Conservation (phyloP, 2,113 vertebrate species). For the Hyperoodon ampullatus region DNA sequence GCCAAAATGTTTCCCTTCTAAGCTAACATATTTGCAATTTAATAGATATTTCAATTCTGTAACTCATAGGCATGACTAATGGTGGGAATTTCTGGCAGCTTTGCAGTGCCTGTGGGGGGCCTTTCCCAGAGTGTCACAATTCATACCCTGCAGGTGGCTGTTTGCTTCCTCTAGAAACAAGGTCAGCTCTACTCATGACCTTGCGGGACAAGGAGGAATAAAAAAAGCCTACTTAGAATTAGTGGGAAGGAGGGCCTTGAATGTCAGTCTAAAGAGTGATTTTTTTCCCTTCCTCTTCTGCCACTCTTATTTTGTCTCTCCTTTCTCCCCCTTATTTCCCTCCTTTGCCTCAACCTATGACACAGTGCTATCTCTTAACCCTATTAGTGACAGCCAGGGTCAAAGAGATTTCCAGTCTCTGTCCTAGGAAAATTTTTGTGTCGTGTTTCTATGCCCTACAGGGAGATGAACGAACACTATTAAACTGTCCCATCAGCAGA, state of each 20-base stretch:
- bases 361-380: constrained; percentile 30
- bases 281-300: background rate
- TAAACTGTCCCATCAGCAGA: constrained; percentile 47
- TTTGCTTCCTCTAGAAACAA: constrained; percentile 53
- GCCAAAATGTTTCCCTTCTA: constrained; percentile 40
- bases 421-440: constrained; percentile 31
- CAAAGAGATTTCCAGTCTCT: constrained; percentile 21
- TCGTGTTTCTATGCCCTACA: constrained; percentile 30
- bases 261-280: background rate
- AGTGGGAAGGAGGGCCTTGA: background rate
- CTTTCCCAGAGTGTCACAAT: constrained; percentile 57
- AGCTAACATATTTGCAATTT: constrained; percentile 59
- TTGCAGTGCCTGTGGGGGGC: background rate
- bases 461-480: background rate
- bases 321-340: background rate
- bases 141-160: constrained; percentile 9
- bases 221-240: constrained; percentile 33
- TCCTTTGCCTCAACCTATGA: background rate
- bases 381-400: background rate
- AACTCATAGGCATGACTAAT: constrained; percentile 64
- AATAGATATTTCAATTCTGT: constrained; percentile 63
- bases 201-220: background rate
- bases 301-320: constrained; percentile 27
- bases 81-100: constrained; percentile 56
- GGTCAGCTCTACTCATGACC: constrained; percentile 12